These are phyloP conservation scores for Clarias gariepinus DNA, from an alignment of 2,113 vertebrate species.

Conservation along the genomic window DNA sequence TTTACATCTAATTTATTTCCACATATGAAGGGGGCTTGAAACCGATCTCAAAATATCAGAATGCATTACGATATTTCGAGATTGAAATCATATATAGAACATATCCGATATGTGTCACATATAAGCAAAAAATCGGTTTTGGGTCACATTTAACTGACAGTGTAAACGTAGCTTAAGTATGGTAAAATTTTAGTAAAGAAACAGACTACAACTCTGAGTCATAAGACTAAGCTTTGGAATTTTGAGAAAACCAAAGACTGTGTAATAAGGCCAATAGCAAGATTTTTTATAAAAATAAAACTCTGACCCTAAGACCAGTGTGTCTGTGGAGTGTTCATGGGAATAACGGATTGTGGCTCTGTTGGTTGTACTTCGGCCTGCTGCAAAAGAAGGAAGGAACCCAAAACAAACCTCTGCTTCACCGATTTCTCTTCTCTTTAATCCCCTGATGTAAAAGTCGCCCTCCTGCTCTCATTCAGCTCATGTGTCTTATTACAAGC, in stretches of 20 bases:
- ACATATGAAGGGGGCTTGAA: too few relatives aligned
- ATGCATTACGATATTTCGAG: too few relatives aligned
- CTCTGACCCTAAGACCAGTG: not conserved
- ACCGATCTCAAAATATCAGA: too few relatives aligned
- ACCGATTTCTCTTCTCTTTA: not conserved
- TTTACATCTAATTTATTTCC: too few relatives aligned
- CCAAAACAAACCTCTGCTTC: not conserved
- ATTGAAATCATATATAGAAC: too few relatives aligned
- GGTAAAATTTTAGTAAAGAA: too few relatives aligned
- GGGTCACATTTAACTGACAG: too few relatives aligned
- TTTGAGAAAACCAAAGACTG: not conserved
- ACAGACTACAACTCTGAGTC: not conserved
- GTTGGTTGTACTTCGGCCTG: not conserved
- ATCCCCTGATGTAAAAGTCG: not conserved
- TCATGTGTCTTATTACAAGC: slow-evolving; percentile 18
- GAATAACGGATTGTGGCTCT: not conserved
- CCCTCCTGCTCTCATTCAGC: not conserved
- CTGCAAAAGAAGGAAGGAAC: not conserved
- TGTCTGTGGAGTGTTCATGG: not conserved
- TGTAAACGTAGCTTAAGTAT: too few relatives aligned
- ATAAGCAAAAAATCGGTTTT: too few relatives aligned
- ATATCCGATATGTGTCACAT: too few relatives aligned
- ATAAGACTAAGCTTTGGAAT: not conserved
- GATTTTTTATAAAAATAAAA: not conserved
- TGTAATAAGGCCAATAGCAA: not conserved